Percentiles rank a stretch among this genome's conserved stretches.
Conservation (phyloP, 2,797 vertebrate genomes). For the Salarias fasciatus region DNA sequence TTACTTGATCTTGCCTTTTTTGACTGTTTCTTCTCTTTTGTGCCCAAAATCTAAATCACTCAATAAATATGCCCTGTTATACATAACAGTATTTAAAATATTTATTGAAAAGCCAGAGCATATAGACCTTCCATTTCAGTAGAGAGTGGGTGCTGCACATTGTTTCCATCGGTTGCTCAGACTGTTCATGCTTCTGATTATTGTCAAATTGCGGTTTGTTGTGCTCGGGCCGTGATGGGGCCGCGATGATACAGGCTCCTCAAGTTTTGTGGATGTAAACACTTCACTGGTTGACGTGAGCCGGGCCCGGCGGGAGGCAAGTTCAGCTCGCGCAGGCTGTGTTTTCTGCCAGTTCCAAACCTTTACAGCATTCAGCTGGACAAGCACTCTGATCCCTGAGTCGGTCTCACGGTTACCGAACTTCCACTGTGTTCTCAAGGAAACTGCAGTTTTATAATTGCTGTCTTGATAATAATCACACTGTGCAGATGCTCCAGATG, state of each 20-base stretch:
- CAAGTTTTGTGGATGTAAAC: constrained; percentile 64
- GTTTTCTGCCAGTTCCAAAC: constrained; percentile 48
- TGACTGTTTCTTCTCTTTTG: constrained; percentile 17
- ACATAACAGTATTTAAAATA: constrained; percentile 3
- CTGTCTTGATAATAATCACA: constrained; percentile 21
- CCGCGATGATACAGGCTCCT: constrained; percentile 46
- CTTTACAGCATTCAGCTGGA: constrained; percentile 51
- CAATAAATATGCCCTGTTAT: constrained; percentile 5
- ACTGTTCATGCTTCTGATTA: constrained; percentile 39
- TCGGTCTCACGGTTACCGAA: constrained; percentile 21
- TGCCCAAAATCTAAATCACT: not conserved
- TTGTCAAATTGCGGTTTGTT: constrained; percentile 64
- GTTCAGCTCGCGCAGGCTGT: constrained; percentile 42
- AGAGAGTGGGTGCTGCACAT: not conserved
- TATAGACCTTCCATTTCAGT: not conserved
- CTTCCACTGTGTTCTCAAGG: constrained; percentile 26
- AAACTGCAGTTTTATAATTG: constrained; percentile 33
- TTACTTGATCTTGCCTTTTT: constrained; percentile 47
- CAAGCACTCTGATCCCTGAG: constrained; percentile 41
- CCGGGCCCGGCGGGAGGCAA: constrained; percentile 44
- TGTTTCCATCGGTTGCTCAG: constrained; percentile 16
- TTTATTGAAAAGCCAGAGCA: too few relatives aligned
- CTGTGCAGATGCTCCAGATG: constrained; percentile 20
- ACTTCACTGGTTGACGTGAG: constrained; percentile 62
- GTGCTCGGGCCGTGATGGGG: constrained; percentile 34